Base-by-base conservation (phyloP, 2,888 invertebrate species). In the Ophioninae sp. region DNA sequence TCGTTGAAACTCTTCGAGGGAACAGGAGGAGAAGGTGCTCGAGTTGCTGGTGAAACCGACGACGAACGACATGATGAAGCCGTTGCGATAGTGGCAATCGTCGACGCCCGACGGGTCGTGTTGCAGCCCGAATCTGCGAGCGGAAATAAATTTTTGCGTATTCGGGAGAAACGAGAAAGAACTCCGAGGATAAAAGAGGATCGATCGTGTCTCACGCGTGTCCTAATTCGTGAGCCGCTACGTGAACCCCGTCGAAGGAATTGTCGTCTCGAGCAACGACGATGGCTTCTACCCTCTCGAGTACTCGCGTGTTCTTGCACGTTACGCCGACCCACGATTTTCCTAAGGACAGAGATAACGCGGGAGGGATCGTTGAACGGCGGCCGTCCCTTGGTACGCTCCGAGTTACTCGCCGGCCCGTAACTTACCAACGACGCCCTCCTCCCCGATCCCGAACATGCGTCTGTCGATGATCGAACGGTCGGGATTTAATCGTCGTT, bases 161-260 rank as follows among this genome's bases (percentile, higher is more conserved):
- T n/a, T n/a, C n/a, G n/a, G n/a, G n/a, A n/a, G n/a, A n/a, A n/a
- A n/a, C n/a, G 7, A 7, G 17, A 23, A 64, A 2, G 6, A 30
- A 23, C 8, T 7, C 7, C 7, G 7, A 64, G 7, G 8, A 13
- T 68, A 20, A 21, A 20, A 68, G 44, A 20, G 6, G n/a, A 39
- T 59, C 20, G n/a, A 20, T 59, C 21, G 21, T 67, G 7, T 44
- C 73, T 79, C 56, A 82, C 84, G 64, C n/a, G 50, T 85, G 84
- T 21, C 79, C 84, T 17, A 85, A 21, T 74, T 85, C 84, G 57
- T 85, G 84, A 41, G 80, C 79, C 13, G 80, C 77, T 6, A 61
- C 3, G 7, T 57, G 44, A 50, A 80, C 56, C 37, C 77, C 74
- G 0, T 3, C 17, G 59, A 79, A 80, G 30, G 59, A 59, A 30